Evolutionary conservation across 2,113 vertebrate genomes (phyloP).

Genomic region (Platichthys stellatus): DNA sequence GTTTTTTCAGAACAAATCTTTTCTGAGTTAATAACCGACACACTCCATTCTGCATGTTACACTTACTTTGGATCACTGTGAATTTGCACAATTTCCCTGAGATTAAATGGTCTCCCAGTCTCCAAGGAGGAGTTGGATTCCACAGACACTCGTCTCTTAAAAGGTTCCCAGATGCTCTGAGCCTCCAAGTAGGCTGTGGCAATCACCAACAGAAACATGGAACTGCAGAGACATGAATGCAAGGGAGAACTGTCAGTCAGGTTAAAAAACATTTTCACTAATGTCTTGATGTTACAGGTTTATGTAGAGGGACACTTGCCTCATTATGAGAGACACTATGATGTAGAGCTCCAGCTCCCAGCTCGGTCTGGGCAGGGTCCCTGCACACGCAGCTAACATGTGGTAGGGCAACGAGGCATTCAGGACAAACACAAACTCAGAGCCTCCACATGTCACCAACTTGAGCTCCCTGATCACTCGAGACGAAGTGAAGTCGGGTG

Average conservation of each 20-base stretch:
- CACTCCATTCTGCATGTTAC: too few species aligned
- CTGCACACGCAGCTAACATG: conserved; percentile 94
- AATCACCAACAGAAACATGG: conserved; percentile 95
- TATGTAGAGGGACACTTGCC: conserved; percentile 73
- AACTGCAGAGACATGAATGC: conserved; percentile 80
- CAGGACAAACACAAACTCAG: conserved; percentile 92
- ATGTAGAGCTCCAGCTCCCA: conserved; percentile 97
- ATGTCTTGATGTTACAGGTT: neutral
- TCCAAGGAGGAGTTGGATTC: conserved; percentile 93
- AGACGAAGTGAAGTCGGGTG: conserved; percentile 98
- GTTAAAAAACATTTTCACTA: neutral
- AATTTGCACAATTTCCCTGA: conserved; percentile 98
- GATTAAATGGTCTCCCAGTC: conserved; percentile 94
- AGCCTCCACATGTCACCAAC: conserved; percentile 90
- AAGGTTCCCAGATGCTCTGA: conserved; percentile 98
- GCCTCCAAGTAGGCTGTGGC: conserved; percentile 97
- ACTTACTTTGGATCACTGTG: conserved; percentile 95
- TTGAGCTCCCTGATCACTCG: conserved; percentile 96
- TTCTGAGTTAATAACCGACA: too few species aligned
- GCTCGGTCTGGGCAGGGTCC: conserved; percentile 93
- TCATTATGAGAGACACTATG: conserved; percentile 95
- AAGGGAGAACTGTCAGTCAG: neutral
- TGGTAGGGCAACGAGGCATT: conserved; percentile 98
- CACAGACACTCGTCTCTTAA: conserved; percentile 91
- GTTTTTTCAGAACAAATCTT: too few species aligned